Base-by-base conservation (phyloP, 37 sponge, comb jelly and placozoan genomes). In the Haliclona indistincta region DNA sequence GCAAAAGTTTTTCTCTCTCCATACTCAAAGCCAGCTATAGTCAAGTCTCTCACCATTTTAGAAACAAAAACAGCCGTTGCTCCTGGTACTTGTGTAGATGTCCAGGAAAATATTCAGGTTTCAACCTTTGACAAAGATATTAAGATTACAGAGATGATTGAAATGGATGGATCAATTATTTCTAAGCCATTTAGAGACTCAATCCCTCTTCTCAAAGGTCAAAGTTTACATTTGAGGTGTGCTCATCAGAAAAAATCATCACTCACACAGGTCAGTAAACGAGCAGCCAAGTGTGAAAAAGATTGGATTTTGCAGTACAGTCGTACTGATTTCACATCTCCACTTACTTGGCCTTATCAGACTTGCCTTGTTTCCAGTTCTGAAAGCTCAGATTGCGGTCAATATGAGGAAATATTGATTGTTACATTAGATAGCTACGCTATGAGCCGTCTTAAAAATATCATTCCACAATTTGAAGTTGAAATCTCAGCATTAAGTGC, bases 281-380 rank as follows among this genome's bases (percentile, higher is more conserved):
- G 29, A 4, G 65, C 65, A 10, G 65, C 37, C 5, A 64, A 15
- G 33, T 4, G 34, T 15, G 65, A 64, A 33, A 64, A 38, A 7
- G 35, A 64, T n/a, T 64, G 65, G 65, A 7, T 64, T 3, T 5
- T 36, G 34, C 20, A 64, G 20, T 3, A 30, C 25, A 30, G 29
- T 56, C 7, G 25, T 56, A 6, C 25, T 4, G 2, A 4, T 64
- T 34, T 64, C 3, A 22, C 36, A 22, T 22, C 34, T 28, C 7
- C 35, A 8, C 3, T 33, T 4, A n/a, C n/a, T n/a, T 64, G 65
- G 65, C 65, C 65, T 36, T 64, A 64, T 32, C 35, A 64, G 30
- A 33, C 65, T 17, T 64, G 30, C 35, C 20, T 38, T 15, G 37
- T 22, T 64, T 64, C 65, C 30, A 3, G 37, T 33, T n/a, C 30